These are phyloP conservation scores for Teleogryllus occipitalis DNA, from an alignment of 1,140 invertebrate genomes.

Conservation along the genomic window DNA sequence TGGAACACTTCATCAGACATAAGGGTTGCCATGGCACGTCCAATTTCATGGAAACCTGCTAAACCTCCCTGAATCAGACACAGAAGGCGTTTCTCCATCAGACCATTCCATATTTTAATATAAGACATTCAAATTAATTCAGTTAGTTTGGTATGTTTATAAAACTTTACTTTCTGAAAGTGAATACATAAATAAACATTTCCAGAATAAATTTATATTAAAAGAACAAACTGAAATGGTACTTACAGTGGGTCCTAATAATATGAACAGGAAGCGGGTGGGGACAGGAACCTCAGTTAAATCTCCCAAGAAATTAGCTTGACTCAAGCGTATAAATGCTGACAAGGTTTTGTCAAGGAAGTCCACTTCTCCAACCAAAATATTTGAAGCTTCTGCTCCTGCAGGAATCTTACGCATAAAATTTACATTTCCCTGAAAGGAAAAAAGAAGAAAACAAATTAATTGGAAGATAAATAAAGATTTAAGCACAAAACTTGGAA, in stretches of 20 bases:
- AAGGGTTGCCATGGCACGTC: constrained; percentile 94
- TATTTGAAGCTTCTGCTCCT: constrained; percentile 93
- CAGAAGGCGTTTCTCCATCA: not conserved
- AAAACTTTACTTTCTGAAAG: not conserved
- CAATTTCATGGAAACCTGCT: constrained; percentile 92
- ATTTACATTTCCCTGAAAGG: constrained; percentile 68
- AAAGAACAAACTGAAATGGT: constrained; percentile 23
- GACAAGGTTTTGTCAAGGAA: constrained; percentile 86
- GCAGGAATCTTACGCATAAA: constrained; percentile 97
- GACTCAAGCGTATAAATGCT: constrained; percentile 85
- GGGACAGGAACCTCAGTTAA: constrained; percentile 96
- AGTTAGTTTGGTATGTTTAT: not conserved
- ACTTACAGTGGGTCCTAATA: constrained; percentile 79
- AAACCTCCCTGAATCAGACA: constrained; percentile 49
- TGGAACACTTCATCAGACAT: constrained; percentile 99
- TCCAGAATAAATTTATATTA: not conserved
- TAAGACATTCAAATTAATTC: not conserved
- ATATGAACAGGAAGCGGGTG: constrained; percentile 89
- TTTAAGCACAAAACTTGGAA: not conserved
- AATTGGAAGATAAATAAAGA: not conserved
- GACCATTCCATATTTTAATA: not conserved
- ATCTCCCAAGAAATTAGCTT: constrained; percentile 85
- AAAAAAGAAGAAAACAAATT: not conserved
- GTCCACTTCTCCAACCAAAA: constrained; percentile 95
- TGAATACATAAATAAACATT: not conserved